Evolutionary conservation across 2,113 vertebrate genomes (phyloP).

Genomic region (Scytalopus superciliaris): DNA sequence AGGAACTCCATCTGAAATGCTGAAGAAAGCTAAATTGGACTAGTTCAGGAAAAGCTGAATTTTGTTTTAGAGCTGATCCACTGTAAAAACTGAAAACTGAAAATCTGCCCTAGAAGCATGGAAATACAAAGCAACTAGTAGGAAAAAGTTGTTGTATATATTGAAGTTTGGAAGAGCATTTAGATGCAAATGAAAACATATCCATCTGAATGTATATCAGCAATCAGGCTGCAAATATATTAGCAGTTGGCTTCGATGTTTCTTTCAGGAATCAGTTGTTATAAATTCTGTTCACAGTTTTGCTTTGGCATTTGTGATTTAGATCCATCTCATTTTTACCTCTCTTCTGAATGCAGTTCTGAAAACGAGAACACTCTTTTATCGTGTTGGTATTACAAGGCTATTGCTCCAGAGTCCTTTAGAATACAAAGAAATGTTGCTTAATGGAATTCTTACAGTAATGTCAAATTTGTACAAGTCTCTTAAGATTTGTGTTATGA

Average conservation of each 20-base stretch:
- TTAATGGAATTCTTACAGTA: slow-evolving; percentile 1
- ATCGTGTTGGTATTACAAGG: neutral
- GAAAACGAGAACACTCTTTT: neutral
- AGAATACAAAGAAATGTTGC: slow-evolving; percentile 24
- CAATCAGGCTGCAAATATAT: neutral
- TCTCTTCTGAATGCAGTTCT: slow-evolving; percentile 7
- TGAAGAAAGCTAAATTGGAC: neutral
- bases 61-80: neutral
- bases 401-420: slow-evolving; percentile 35
- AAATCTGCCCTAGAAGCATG: neutral
- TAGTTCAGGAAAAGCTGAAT: neutral
- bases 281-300: slow-evolving; percentile 31
- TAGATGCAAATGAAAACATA: neutral
- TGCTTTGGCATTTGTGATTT: slow-evolving; percentile 3
- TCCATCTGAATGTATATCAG: neutral
- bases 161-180: neutral
- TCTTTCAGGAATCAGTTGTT: neutral
- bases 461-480: slow-evolving; percentile 30
- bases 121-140: neutral
- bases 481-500: slow-evolving; percentile 13
- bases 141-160: neutral
- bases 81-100: neutral
- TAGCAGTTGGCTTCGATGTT: neutral
- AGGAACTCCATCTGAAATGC: neutral
- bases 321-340: neutral